These are phyloP conservation scores for Tautogolabrus adspersus DNA, from an alignment of 2,113 vertebrate species.

Conservation along the genomic window DNA sequence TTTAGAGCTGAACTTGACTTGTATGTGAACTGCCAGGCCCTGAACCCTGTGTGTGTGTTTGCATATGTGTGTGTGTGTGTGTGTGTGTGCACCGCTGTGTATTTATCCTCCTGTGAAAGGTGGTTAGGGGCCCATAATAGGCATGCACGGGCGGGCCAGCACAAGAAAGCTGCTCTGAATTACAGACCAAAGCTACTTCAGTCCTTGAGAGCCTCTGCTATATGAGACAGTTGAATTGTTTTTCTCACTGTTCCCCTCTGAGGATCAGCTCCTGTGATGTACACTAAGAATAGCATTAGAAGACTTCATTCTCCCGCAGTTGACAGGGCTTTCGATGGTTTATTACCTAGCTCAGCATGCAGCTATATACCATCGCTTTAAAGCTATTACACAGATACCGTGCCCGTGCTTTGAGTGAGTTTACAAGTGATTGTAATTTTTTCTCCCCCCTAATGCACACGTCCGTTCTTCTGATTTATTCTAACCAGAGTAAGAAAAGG, in stretches of 20 bases:
- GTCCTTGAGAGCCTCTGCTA: slow-evolving; percentile 64
- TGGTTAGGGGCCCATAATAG: slow-evolving; percentile 74
- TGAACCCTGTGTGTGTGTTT: slow-evolving; percentile 30
- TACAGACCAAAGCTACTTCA: slow-evolving; percentile 74
- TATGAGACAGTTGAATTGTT: slow-evolving; percentile 65
- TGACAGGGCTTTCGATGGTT: slow-evolving; percentile 65
- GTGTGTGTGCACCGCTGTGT: slow-evolving; percentile 51
- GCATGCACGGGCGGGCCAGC: slow-evolving; percentile 62
- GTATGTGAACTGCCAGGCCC: slow-evolving; percentile 68
- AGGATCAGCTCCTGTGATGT: slow-evolving; percentile 62
- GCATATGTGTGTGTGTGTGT: slow-evolving; percentile 9
- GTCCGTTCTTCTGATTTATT: slow-evolving; percentile 73
- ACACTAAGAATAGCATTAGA: slow-evolving; percentile 72
- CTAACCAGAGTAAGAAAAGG: slow-evolving; percentile 54
- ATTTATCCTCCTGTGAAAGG: slow-evolving; percentile 72
- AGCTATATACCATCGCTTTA: slow-evolving; percentile 67
- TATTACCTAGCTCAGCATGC: slow-evolving; percentile 65
- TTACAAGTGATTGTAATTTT: slow-evolving; percentile 70
- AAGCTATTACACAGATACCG: slow-evolving; percentile 64
- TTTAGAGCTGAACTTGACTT: slow-evolving; percentile 64
- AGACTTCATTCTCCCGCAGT: slow-evolving; percentile 53
- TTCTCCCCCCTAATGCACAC: slow-evolving; percentile 33
- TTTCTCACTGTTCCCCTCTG: slow-evolving; percentile 52
- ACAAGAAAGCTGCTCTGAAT: slow-evolving; percentile 74
- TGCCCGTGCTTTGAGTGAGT: slow-evolving; percentile 62